phyloP scores from a whole-genome alignment of 2,113 vertebrate genomes.

The Camelus bactrianus region DNA sequence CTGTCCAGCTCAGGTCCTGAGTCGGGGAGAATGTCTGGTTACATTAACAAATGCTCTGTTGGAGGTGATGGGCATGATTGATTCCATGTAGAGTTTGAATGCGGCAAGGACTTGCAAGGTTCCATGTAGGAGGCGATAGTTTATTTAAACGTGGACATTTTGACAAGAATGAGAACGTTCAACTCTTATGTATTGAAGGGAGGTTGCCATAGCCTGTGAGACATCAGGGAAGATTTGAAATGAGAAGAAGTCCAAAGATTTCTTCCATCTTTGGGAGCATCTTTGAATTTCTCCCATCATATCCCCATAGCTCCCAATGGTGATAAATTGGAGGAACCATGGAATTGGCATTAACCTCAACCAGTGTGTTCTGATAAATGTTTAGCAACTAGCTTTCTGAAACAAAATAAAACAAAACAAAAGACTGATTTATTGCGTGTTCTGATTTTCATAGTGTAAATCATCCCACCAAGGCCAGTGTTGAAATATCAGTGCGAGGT shows the following conservation, averaged over 20 bases:
- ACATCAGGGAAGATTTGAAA: neutral
- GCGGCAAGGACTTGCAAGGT: neutral
- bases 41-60: neutral
- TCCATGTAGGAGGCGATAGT: neutral
- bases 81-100: neutral
- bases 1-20: neutral
- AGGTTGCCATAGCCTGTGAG: neutral
- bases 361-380: neutral
- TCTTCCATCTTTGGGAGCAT: no score
- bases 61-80: neutral
- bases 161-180: neutral
- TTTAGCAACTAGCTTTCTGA: neutral
- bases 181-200: neutral
- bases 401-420: neutral
- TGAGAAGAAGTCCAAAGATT: neutral
- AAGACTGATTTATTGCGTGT: neutral
- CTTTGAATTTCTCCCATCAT: no score
- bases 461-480: neutral
- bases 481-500: neutral
- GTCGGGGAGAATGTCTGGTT: neutral
- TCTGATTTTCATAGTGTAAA: neutral
- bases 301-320: accelerated
- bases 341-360: neutral
- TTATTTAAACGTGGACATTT: neutral
- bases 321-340: neutral